phyloP scores from a whole-genome alignment of 2,797 vertebrate species.

The Myripristis murdjan region DNA sequence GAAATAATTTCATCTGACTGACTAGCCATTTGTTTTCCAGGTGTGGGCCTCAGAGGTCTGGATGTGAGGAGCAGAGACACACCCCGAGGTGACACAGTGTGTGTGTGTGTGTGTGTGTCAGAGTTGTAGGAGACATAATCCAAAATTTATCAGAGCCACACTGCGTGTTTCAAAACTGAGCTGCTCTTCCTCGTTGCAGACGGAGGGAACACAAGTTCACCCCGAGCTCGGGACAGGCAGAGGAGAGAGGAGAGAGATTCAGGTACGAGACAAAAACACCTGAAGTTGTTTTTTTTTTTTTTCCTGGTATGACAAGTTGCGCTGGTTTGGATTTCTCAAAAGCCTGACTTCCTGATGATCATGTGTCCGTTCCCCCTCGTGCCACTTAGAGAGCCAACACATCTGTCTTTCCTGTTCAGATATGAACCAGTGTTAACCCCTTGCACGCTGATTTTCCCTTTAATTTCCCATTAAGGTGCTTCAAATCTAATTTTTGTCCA shows the following conservation, averaged over 20 bases:
- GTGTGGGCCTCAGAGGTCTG: constrained; percentile 49
- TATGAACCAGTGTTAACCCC: no score
- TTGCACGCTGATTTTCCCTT: no score
- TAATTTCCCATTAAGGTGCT: no score
- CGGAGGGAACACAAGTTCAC: constrained; percentile 62
- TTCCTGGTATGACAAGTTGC: constrained; percentile 2
- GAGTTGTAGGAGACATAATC: no score
- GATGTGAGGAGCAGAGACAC: constrained; percentile 79
- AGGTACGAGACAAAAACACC: constrained; percentile 36
- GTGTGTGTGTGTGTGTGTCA: constrained; percentile 3
- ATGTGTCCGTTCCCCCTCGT: background rate
- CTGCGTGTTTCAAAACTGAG: background rate
- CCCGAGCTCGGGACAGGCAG: constrained; percentile 59
- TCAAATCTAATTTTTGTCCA: no score
- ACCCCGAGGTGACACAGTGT: constrained; percentile 63
- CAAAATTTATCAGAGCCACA: no score
- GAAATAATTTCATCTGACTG: no score
- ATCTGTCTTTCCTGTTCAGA: no score
- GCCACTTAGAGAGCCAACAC: no score
- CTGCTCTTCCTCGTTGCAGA: constrained; percentile 41
- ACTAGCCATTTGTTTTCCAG: constrained; percentile 35
- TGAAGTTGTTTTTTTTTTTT: constrained; percentile 3
- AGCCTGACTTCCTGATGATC: constrained; percentile 3
- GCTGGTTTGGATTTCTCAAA: background rate
- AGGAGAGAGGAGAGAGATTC: constrained; percentile 70